Percentiles rank a stretch among this genome's conserved stretches.
Conservation (phyloP, 2,113 vertebrate genomes). For the Pyrgilauda ruficollis region DNA sequence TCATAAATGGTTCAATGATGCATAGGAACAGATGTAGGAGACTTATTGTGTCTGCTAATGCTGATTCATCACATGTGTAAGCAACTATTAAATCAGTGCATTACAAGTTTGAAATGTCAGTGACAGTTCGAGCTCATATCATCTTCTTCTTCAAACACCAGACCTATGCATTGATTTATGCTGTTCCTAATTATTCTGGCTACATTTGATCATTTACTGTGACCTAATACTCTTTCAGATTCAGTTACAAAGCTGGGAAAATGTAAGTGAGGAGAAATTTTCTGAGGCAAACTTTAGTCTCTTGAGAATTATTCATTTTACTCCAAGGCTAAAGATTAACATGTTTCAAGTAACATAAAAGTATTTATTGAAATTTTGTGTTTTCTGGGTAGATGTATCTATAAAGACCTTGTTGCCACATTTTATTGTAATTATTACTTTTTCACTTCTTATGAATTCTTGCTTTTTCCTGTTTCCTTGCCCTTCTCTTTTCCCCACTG, state of each 20-base stretch:
- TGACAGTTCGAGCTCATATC: not conserved
- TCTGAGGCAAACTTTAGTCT: not conserved
- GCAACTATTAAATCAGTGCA: not conserved
- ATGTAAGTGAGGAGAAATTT: not conserved
- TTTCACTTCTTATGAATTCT: not conserved
- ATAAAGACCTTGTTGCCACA: not conserved
- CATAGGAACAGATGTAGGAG: not conserved
- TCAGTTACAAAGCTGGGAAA: not conserved
- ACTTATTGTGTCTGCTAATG: not conserved
- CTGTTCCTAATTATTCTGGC: not conserved
- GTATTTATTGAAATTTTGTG: not conserved
- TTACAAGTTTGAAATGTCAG: not conserved
- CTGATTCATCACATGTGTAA: not conserved
- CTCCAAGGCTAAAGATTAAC: not conserved
- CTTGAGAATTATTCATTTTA: fast-evolving
- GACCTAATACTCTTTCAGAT: not conserved
- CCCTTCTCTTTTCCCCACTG: not conserved
- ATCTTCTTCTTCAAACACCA: not conserved
- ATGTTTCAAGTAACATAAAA: not conserved
- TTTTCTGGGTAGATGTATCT: not conserved
- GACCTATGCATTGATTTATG: not conserved
- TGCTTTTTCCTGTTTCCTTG: not conserved
- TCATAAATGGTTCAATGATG: not conserved
- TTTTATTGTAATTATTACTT: not conserved
- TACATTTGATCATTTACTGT: not conserved